Percentiles rank a stretch among this genome's conserved stretches.
These are phyloP conservation scores for Alouatta palliata DNA, from an alignment of 2,113 vertebrate genomes.

Conservation along the genomic window DNA sequence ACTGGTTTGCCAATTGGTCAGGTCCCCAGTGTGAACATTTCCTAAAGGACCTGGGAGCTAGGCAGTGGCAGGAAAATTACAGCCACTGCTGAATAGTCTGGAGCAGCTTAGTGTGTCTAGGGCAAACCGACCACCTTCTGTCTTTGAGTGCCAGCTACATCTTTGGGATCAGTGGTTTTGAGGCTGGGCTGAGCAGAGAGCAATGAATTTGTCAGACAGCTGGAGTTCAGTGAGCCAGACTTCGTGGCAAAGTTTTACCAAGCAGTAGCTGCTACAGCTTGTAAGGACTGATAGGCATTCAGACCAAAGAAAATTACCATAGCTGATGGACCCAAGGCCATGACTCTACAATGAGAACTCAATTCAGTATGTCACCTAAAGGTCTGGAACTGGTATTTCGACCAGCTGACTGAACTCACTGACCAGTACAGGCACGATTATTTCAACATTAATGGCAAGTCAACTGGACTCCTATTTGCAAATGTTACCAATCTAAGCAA, in stretches of 20 bases:
- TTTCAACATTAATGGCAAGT: not conserved
- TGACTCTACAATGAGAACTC: not conserved
- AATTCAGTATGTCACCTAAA: not conserved
- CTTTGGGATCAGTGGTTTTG: constrained; percentile 96
- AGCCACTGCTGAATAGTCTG: constrained; percentile 89
- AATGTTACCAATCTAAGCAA: not conserved
- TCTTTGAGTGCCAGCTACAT: constrained; percentile 93
- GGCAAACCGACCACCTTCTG: constrained; percentile 84
- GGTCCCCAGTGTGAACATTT: constrained; percentile 87
- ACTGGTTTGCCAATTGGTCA: constrained; percentile 91
- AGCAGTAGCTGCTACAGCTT: constrained; percentile 88
- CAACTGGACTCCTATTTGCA: not conserved
- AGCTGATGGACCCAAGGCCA: not conserved
- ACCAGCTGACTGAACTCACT: not conserved
- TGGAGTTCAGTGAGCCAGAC: constrained; percentile 87
- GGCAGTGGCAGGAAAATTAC: constrained; percentile 92
- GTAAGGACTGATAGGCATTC: constrained; percentile 79
- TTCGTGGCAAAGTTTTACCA: constrained; percentile 90
- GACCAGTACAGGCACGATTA: not conserved
- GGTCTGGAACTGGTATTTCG: not conserved
- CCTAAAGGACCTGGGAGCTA: constrained; percentile 89
- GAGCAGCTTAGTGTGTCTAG: constrained; percentile 83
- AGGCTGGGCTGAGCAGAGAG: constrained; percentile 91
- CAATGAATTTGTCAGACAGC: constrained; percentile 88
- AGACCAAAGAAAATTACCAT: constrained; percentile 34